A percentile compares a stretch with the other conserved stretches of the same genome.
Evolutionary conservation across 2,888 invertebrate genomes (phyloP).

Genomic region (Chrysodeixis includens): DNA sequence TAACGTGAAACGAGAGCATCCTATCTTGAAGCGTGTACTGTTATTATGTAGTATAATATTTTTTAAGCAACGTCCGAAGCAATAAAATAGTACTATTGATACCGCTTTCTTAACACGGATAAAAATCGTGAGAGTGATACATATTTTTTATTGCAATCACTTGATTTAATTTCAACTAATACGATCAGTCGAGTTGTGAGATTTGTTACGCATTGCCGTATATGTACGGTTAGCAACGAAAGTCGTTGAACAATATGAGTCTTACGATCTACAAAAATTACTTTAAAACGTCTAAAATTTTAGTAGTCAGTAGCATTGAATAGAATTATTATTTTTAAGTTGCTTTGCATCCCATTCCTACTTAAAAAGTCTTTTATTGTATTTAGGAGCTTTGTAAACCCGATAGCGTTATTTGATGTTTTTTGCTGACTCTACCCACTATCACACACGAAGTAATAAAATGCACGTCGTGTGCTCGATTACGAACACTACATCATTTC

Average conservation of each 20-base stretch:
- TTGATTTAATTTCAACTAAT: conserved; percentile 12
- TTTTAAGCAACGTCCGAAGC: conserved; percentile 1
- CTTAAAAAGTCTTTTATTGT: too few relatives aligned
- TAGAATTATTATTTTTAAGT: too few relatives aligned
- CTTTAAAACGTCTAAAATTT: too few relatives aligned
- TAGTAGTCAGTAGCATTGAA: too few relatives aligned
- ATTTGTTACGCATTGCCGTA: background rate
- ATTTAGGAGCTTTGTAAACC: too few relatives aligned
- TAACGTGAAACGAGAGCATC: background rate
- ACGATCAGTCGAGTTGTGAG: conserved; percentile 2
- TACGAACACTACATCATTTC: conserved; percentile 3
- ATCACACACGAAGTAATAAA: background rate
- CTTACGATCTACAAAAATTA: too few relatives aligned
- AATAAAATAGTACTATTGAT: conserved; percentile 6
- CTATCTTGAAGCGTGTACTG: background rate
- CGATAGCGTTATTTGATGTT: too few relatives aligned
- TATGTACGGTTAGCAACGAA: too few relatives aligned
- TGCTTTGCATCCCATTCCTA: too few relatives aligned
- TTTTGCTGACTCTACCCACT: background rate
- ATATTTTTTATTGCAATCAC: conserved; percentile 10
- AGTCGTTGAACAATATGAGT: too few relatives aligned
- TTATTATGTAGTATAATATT: background rate
- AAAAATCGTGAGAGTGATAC: conserved; percentile 10
- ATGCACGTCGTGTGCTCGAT: background rate
- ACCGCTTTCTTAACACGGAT: conserved; percentile 9